Conservation (phyloP, 2,797 vertebrate genomes). For the Borostomias antarcticus region DNA sequence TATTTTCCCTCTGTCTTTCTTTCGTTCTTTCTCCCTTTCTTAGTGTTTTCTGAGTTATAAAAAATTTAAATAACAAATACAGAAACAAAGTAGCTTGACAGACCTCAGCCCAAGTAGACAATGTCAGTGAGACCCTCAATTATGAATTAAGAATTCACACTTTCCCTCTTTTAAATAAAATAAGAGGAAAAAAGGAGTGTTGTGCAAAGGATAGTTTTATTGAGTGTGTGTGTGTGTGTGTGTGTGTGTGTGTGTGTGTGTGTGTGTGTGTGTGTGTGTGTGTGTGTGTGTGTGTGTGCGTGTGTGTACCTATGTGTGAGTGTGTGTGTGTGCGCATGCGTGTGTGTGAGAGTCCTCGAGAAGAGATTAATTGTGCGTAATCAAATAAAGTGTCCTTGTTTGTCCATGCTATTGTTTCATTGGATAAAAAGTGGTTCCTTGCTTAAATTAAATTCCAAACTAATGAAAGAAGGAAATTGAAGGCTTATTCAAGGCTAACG, state of each 20-base stretch:
- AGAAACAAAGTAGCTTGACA: constrained; percentile 59
- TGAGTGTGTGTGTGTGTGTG: too few species aligned
- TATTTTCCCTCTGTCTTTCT: constrained; percentile 43
- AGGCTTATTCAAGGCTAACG: constrained; percentile 49
- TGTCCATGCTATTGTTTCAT: constrained; percentile 29
- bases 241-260: too few species aligned
- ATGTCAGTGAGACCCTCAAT: constrained; percentile 54
- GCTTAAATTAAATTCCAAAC: constrained; percentile 55
- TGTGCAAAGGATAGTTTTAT: too few species aligned
- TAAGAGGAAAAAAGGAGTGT: not conserved
- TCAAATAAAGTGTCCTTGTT: constrained; percentile 25
- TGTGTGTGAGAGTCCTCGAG: not conserved
- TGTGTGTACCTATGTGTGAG: too few species aligned
- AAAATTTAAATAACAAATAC: too few species aligned
- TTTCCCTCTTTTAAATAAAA: constrained; percentile 27
- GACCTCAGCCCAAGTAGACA: constrained; percentile 50
- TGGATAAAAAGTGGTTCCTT: constrained; percentile 40
- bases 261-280: too few species aligned
- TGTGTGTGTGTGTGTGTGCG: too few species aligned
- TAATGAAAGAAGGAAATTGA: constrained; percentile 36
- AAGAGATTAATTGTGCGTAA: constrained; percentile 1
- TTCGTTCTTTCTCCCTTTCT: constrained; percentile 46
- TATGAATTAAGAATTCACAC: constrained; percentile 53
- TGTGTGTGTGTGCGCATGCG: too few species aligned
- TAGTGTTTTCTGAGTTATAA: constrained; percentile 57